Percentiles rank a stretch among this genome's conserved stretches.
These are phyloP conservation scores for Kuschelorhynchus macadamiae DNA, from an alignment of 2,888 invertebrate species.

Conservation along the genomic window DNA sequence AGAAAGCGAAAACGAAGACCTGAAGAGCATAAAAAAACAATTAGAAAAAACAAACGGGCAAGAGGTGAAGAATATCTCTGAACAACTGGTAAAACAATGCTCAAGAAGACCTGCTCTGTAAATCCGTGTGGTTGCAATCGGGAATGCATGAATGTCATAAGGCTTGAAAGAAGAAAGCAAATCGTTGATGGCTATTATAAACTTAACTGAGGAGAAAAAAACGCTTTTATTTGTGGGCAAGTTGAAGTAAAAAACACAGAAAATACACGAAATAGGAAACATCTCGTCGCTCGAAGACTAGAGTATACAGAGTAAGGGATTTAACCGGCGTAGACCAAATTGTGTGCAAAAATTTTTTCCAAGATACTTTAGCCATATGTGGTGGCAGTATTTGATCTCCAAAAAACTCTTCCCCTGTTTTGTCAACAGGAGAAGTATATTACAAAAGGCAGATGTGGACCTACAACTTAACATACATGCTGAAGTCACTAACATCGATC, in stretches of 20 bases:
- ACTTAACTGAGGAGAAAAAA: neutral
- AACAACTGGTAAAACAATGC: slow-evolving; percentile 1
- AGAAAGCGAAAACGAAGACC: slow-evolving; percentile 2
- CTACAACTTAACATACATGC: neutral
- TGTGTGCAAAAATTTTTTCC: neutral
- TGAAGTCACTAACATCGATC: neutral
- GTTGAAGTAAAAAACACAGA: neutral
- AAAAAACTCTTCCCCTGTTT: slow-evolving; percentile 8
- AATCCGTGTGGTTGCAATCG: neutral
- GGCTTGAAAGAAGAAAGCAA: neutral
- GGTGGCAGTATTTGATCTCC: neutral
- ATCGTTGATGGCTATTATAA: neutral
- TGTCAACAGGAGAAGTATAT: neutral
- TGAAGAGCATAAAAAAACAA: neutral
- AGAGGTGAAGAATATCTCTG: neutral
- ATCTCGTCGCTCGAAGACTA: neutral
- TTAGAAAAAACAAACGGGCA: neutral
- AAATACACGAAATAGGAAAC: neutral
- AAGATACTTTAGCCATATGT: neutral
- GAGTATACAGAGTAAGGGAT: neutral
- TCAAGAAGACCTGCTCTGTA: neutral
- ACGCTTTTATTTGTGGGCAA: neutral
- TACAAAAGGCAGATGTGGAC: slow-evolving; percentile 2
- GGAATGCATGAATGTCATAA: neutral
- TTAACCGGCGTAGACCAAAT: neutral